Base-by-base conservation (phyloP, 2,888 invertebrate genomes). In the Andrena chrysosceles region DNA sequence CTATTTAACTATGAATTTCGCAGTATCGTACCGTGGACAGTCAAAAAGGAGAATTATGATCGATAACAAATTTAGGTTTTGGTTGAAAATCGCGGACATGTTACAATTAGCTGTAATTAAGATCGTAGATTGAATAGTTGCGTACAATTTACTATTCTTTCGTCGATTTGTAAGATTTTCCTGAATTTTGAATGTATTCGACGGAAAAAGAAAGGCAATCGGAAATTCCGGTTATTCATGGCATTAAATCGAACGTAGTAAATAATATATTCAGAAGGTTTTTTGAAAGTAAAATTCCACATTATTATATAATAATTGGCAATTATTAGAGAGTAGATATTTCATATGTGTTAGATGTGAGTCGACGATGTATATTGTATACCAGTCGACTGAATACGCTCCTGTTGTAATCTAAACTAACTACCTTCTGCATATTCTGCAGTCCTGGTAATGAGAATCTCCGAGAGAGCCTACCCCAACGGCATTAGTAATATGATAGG, bases 391-490 rank as follows among this genome's bases (percentile, higher is more conserved):
- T 33, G 16, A 33, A 10, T 52, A 72, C 77, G 62, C 42, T 16
- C 63, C 67, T 72, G 73, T 60, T 42, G 42, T 42, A 64, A 75
- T 63, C 60, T 59, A 63, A 23, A 13, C 23, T 33, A 56, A 49
- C 29, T 29, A 66, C 71, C 52, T 85, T 72, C 83, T 74, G 64
- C 56, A 8, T n/a, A 42, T 85, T 80, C 89, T 92, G 88, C 35
- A 81, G 79, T 83, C 91, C 91, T 87, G 88, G 69, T 90, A 49
- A 56, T 20, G 33, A 83, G 88, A 89, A 89, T 90, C 91, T 90
- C 90, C 80, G 87, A 81, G 88, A 91, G 91, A 92, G 91, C 90
- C 91, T 92, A 90, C 89, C 90, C 86, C 87, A 92, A 91, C 86
- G 85, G 84, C 84, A 83, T 70, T 74, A 78, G 82, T 83, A 79